Percentiles rank a stretch among this genome's conserved stretches.
These are phyloP conservation scores for Limnephilus rhombicus DNA, from an alignment of 2,888 invertebrate species.

Conservation along the genomic window DNA sequence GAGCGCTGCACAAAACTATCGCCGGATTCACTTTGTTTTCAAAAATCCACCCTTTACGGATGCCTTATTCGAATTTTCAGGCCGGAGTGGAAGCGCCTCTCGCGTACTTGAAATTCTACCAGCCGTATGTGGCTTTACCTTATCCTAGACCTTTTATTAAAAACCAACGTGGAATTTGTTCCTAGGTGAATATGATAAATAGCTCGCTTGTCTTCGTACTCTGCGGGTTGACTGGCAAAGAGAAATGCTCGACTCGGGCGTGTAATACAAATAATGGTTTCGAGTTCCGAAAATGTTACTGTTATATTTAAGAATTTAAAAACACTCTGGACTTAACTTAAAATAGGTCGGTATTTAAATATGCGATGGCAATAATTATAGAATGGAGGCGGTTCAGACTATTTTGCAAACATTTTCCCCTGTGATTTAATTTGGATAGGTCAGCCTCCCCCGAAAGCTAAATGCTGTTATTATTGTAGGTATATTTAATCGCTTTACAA, in stretches of 20 bases:
- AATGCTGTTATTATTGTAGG: not conserved
- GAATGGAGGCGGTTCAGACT: not conserved
- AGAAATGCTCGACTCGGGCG: not conserved
- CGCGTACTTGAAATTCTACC: not conserved
- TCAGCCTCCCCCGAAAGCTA: not conserved
- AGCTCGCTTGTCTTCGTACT: not conserved
- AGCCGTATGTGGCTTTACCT: not conserved
- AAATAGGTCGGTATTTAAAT: not conserved
- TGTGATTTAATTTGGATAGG: not conserved
- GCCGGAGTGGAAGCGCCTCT: not conserved
- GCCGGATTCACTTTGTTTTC: not conserved
- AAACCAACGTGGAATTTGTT: not conserved
- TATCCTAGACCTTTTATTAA: not conserved
- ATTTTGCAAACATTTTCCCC: not conserved
- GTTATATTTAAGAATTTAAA: not conserved
- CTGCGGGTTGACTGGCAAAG: not conserved
- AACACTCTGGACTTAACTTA: not conserved
- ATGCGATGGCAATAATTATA: not conserved
- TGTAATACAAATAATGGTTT: not conserved
- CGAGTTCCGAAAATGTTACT: not conserved
- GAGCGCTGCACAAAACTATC: slow-evolving; percentile 14
- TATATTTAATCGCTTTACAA: not conserved
- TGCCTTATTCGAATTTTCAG: slow-evolving; percentile 19
- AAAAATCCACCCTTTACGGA: slow-evolving; percentile 20
- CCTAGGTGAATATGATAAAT: not conserved